phyloP scores from a whole-genome alignment of 2,113 vertebrate species.

The Varanus salvator region DNA sequence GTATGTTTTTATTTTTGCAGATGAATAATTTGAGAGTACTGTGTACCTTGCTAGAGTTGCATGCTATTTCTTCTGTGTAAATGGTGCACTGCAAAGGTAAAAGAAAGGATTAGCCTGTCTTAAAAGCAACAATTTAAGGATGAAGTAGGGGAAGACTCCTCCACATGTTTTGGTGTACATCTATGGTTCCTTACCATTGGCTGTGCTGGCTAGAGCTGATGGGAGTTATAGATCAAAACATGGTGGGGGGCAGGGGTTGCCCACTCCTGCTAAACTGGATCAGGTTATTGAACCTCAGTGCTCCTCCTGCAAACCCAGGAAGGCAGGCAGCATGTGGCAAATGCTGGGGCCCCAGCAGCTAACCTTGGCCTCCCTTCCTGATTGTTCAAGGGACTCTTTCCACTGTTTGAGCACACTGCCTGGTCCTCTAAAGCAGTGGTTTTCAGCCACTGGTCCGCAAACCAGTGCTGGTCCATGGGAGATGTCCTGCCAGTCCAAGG shows the following conservation, averaged over 20 bases:
- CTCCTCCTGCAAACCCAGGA: neutral
- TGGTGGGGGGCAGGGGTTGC: too few relatives aligned
- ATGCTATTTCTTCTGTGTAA: conserved; percentile 18
- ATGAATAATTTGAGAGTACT: conserved; percentile 15
- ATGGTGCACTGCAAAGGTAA: neutral
- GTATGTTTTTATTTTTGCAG: conserved; percentile 74
- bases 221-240: neutral
- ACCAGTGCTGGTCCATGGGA: too few relatives aligned
- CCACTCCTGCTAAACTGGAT: neutral
- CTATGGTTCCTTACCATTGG: neutral
- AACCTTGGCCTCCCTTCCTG: neutral
- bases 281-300: neutral
- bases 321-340: neutral
- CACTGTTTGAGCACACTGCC: neutral
- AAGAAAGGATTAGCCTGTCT: neutral
- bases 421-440: neutral
- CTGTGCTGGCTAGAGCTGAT: neutral
- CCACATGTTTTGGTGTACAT: neutral
- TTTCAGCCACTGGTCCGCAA: neutral
- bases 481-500: too few relatives aligned
- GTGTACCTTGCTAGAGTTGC: conserved; percentile 26
- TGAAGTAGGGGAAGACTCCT: neutral
- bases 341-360: neutral
- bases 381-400: too few relatives aligned
- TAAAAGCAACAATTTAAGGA: neutral